Evolutionary conservation across 2,888 invertebrate genomes (phyloP).

Genomic region (Altica lythri): DNA sequence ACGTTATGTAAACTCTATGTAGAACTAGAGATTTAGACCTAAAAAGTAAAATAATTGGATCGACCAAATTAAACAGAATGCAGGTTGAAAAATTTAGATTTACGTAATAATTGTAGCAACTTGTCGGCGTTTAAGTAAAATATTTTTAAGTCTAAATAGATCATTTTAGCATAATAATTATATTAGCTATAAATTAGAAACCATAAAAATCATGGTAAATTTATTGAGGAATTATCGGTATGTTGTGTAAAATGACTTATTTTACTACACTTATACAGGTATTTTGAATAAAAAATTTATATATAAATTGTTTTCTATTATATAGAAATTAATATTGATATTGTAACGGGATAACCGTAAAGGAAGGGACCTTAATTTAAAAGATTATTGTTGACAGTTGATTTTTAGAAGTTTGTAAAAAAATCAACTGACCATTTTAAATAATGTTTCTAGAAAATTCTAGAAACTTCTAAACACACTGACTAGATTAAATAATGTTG

Average conservation of each 20-base stretch:
- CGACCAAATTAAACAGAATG: constrained; percentile 12
- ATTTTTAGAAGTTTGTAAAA: no score
- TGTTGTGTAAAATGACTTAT: no score
- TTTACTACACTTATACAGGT: no score
- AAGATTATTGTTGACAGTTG: no score
- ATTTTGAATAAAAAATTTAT: neutral
- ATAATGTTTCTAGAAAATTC: no score
- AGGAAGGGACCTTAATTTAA: neutral
- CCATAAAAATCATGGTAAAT: constrained; percentile 7
- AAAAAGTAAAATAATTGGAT: constrained; percentile 1
- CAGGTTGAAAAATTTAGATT: constrained; percentile 16
- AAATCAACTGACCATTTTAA: no score
- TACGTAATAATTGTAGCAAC: constrained; percentile 20
- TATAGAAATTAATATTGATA: neutral
- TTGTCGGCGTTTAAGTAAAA: constrained; percentile 1
- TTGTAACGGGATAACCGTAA: no score
- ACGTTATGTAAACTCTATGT: neutral
- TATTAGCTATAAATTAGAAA: constrained; percentile 10
- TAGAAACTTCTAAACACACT: no score
- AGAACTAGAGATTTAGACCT: neutral
- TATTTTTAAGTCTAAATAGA: constrained; percentile 7
- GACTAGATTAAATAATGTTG: no score
- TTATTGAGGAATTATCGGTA: constrained; percentile 13
- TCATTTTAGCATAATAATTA: constrained; percentile 14
- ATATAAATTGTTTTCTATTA: neutral